A percentile compares a stretch with the other conserved stretches of the same genome.
phyloP scores from a whole-genome alignment of 1,140 invertebrate species.

The Holcopasites calliopsidis region DNA sequence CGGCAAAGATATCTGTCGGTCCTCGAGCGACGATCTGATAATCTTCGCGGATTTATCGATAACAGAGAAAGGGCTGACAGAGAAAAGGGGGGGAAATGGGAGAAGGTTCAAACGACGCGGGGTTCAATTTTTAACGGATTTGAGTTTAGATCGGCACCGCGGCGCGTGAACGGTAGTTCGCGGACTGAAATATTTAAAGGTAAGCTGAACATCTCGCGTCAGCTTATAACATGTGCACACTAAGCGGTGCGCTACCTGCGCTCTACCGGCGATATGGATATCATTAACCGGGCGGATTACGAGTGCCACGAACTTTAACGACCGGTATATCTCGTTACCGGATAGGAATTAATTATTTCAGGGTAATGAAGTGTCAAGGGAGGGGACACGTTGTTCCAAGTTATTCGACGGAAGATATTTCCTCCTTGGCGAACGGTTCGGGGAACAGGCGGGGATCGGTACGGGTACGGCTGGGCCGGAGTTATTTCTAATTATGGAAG shows the following conservation, averaged over 20 bases:
- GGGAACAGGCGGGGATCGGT: background rate
- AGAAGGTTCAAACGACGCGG: slow-evolving; percentile 1
- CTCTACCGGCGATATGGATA: slow-evolving; percentile 59
- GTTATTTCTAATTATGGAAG: slow-evolving; percentile 52
- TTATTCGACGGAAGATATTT: slow-evolving; percentile 61
- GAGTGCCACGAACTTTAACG: slow-evolving; percentile 63
- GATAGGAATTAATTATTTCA: slow-evolving; percentile 65
- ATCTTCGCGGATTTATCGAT: slow-evolving; percentile 3
- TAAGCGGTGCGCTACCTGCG: background rate
- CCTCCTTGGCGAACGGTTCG: background rate
- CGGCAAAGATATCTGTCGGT: slow-evolving; percentile 21
- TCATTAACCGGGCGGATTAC: slow-evolving; percentile 61
- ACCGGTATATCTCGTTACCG: slow-evolving; percentile 52
- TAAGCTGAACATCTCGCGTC: slow-evolving; percentile 54
- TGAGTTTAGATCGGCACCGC: too few species aligned
- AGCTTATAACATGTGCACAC: slow-evolving; percentile 51
- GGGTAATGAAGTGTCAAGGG: slow-evolving; percentile 63
- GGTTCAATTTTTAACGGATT: slow-evolving; percentile 55
- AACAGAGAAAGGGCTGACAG: background rate
- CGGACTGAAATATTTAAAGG: slow-evolving; percentile 56
- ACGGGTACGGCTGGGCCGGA: slow-evolving; percentile 13
- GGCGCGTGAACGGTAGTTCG: background rate
- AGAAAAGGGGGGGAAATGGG: background rate
- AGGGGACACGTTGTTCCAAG: slow-evolving; percentile 55
- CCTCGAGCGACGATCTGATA: background rate